Percentiles rank a stretch among this genome's conserved stretches.
These are phyloP conservation scores for Papilio glaucus DNA, from an alignment of 1,140 invertebrate species.

Conservation along the genomic window DNA sequence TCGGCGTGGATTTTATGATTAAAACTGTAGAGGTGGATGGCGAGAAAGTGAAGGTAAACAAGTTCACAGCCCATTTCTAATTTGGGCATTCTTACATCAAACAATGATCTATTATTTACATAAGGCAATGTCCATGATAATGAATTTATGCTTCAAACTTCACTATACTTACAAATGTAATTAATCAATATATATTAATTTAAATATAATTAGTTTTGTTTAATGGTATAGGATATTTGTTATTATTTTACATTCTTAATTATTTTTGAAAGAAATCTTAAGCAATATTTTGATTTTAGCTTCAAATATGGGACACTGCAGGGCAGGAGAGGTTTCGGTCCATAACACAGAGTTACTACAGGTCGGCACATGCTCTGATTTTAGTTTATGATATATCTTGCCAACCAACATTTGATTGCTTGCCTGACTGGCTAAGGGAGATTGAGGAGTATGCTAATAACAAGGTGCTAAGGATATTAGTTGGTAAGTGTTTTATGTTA, in stretches of 20 bases:
- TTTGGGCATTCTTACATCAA: constrained; percentile 13
- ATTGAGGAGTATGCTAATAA: constrained; percentile 98
- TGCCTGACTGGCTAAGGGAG: constrained; percentile 97
- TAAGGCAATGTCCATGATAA: background rate
- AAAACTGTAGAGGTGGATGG: constrained; percentile 99
- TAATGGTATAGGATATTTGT: background rate
- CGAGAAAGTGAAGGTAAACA: constrained; percentile 96
- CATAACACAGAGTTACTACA: constrained; percentile 98
- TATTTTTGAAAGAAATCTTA: background rate
- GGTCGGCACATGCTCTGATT: constrained; percentile 98
- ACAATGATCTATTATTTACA: background rate
- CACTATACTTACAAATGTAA: no score
- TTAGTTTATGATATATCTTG: constrained; percentile 99
- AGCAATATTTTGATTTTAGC: constrained; percentile 83
- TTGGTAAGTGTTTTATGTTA: constrained; percentile 87
- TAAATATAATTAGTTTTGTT: no score
- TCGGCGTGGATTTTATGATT: constrained; percentile 99
- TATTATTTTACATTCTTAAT: background rate
- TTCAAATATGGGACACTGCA: constrained; percentile 99
- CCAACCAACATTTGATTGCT: constrained; percentile 97
- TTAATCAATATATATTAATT: no score
- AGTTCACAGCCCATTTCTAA: constrained; percentile 17
- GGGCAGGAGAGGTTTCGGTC: constrained; percentile 98
- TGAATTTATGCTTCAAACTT: no score
- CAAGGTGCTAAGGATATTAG: constrained; percentile 96